Base-by-base conservation (phyloP, 2,888 invertebrate genomes). In the Notocelia uddmanniana region DNA sequence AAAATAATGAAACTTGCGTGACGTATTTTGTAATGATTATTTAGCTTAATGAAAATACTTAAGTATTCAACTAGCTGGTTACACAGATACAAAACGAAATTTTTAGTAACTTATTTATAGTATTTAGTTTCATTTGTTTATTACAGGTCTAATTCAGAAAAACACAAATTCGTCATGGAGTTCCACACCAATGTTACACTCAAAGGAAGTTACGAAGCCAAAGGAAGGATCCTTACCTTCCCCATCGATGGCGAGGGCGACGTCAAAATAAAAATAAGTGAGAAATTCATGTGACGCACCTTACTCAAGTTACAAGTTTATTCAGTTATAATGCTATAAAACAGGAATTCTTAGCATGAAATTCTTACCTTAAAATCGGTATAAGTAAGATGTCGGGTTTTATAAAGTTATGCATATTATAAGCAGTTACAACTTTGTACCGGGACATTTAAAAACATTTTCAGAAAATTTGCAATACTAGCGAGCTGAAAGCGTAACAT, bases 171-270 rank as follows among this genome's bases (percentile, higher is more conserved):
- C 59, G 79, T 83, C 0, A 73, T 93, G 37, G 85, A 85, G 10
- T 91, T 93, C 75, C 93, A 90, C 73, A 89, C 89, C 77, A 93
- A 93, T 72, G 75, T 93, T 57, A 93, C 93, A 1, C 89, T 93
- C 70, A 89, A 85, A 76, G 93, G 93, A 41, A 83, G 85, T 71
- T 93, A 93, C 72, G 89, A 88, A 2, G 93, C 93, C 1, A 68
- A 81, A 0, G 93, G 93, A 6, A 85, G 81, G 76, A 83, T 93
- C 18, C 80, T 93, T 1, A 76, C 92, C 13, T 92, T 93, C 79
- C 87, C 88, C n/a, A 93, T 93, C 37, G 88, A 93, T 62, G 93
- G 93, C 2, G 92, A 81, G 57, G 93, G 93, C 1, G 85, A 89
- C 13, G 93, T 92, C 3, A 91, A 90, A 84, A 79, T 93, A 18